phyloP scores from a whole-genome alignment of 2,888 invertebrate species.

The Xanthia togata region DNA sequence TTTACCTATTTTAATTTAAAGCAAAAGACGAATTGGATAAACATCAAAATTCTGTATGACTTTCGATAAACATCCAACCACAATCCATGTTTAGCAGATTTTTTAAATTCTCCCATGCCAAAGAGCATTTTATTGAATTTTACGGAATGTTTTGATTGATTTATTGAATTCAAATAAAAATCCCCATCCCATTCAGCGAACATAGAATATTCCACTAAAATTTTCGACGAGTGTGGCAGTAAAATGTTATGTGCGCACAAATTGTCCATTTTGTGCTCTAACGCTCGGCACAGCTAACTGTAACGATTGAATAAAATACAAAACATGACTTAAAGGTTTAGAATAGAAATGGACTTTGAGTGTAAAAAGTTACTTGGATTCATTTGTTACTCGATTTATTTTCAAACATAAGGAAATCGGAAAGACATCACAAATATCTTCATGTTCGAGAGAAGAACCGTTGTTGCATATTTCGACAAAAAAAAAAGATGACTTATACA shows the following conservation, averaged over 20 bases:
- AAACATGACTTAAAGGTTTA: background rate
- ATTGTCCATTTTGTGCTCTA: background rate
- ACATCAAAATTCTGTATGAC: background rate
- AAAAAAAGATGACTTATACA: background rate
- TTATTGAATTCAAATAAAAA: background rate
- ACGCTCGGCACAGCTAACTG: background rate
- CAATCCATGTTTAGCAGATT: background rate
- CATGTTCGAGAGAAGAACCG: background rate
- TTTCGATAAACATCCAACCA: background rate
- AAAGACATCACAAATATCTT: background rate
- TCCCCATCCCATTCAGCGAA: background rate
- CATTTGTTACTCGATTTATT: background rate
- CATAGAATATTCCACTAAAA: background rate
- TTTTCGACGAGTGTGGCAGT: background rate
- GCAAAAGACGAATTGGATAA: background rate
- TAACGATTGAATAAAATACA: background rate
- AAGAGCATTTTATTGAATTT: background rate
- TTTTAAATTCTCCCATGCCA: background rate
- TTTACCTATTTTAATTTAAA: background rate
- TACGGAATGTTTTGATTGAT: background rate
- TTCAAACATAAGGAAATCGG: background rate
- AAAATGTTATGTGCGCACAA: background rate
- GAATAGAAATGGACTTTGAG: no score
- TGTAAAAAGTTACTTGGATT: background rate
- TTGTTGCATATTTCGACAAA: background rate